Base-by-base conservation (phyloP, 2,113 vertebrate genomes). In the Pterocles gutturalis region DNA sequence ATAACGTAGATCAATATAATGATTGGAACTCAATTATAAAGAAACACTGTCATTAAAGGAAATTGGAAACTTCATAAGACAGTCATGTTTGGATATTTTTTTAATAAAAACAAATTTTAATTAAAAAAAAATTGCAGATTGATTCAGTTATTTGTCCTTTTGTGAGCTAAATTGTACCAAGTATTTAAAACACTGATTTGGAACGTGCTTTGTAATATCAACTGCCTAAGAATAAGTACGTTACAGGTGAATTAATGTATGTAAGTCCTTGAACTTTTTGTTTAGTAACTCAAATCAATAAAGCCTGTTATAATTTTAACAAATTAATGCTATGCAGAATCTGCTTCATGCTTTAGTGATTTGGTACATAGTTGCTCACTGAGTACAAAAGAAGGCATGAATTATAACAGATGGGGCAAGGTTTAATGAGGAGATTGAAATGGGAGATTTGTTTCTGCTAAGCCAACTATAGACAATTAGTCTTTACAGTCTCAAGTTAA, bases 381-480 rank as follows among this genome's bases (percentile, higher is more conserved):
- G 57, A 89, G 28, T 18, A 84, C 41, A 79, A 83, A 67, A 66
- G 79, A 91, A 82, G 54, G 43, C 41, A 72, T 94, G 29, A 87
- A 20, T 86, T 73, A 31, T 65, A 69, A 60, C 83, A 93, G 89
- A 86, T 69, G 67, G 46, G 33, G 34, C 31, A 77, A 96, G 64
- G 43, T 94, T 97, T 97, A 97, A 97, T 90, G 60, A 96, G 91
- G 64, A 87, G 78, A 76, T 88, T 86, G 91, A 94, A 90, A 62
- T 64, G 38, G 17, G 70, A 81, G 95, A 95, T 96, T 92, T 96
- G 62, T 96, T 93, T 84, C 83, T 87, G 64, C 82, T 96, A 96
- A 97, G 69, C 91, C 93, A 95, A n/a, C 83, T 93, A 53, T 34
- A 89, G 87, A 82, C 83, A 95, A 93, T 97, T 97, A 96, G 41